Evolutionary conservation across 2,113 vertebrate genomes (phyloP).

Genomic region (Andinoacara biseriatus): DNA sequence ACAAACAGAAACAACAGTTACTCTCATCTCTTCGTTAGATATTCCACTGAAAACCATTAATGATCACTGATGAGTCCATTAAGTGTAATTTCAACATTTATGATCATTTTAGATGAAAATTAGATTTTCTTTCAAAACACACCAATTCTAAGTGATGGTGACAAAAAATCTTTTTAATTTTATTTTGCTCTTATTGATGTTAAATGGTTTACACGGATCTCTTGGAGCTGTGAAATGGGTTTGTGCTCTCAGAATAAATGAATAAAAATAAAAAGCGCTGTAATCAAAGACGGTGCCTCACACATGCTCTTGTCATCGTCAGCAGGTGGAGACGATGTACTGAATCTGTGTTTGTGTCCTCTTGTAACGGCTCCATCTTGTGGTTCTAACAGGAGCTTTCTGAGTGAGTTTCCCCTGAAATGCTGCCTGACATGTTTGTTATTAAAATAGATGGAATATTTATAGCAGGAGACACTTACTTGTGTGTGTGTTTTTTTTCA

Average conservation of each 20-base stretch:
- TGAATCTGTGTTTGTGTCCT: background rate
- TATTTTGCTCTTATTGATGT: background rate
- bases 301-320: background rate
- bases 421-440: background rate
- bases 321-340: background rate
- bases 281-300: background rate
- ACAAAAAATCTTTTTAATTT: background rate
- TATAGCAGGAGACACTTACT: background rate
- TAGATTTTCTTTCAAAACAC: background rate
- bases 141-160: background rate
- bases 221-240: background rate
- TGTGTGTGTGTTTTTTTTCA: too few relatives aligned
- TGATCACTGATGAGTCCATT: too few relatives aligned
- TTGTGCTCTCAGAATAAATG: background rate
- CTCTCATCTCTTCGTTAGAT: background rate
- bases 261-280: background rate
- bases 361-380: constrained; percentile 7
- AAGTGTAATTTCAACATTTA: background rate
- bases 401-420: background rate
- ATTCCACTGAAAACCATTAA: background rate
- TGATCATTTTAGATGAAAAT: background rate
- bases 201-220: background rate
- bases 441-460: background rate
- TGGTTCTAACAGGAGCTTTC: background rate
- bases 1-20: background rate